These are phyloP conservation scores for Neodiprion virginianus DNA, from an alignment of 1,140 invertebrate genomes.

Conservation along the genomic window DNA sequence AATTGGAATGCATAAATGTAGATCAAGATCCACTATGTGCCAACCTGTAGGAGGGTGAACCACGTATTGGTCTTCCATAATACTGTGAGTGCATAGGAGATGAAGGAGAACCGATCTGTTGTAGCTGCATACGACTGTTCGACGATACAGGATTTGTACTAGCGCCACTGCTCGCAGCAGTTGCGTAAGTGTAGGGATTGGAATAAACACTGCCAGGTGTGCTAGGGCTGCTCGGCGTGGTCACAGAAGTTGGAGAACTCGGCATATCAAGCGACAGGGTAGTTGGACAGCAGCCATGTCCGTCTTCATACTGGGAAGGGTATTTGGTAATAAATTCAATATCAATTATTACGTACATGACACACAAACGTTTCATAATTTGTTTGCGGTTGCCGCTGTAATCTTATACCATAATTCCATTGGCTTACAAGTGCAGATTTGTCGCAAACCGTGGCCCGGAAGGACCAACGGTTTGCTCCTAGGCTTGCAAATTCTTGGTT, in stretches of 20 bases:
- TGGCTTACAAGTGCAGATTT: no score
- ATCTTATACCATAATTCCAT: no score
- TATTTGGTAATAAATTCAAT: conserved; percentile 18
- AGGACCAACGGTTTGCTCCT: conserved; percentile 41
- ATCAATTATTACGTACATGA: no score
- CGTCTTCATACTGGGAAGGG: conserved; percentile 40
- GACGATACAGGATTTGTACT: conserved; percentile 36
- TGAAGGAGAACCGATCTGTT: conserved; percentile 35
- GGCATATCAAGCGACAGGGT: conserved; percentile 44
- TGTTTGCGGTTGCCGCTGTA: no score
- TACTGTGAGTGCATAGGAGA: conserved; percentile 39
- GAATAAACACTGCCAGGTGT: conserved; percentile 63
- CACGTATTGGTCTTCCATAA: conserved; percentile 55
- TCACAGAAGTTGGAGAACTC: conserved; percentile 49
- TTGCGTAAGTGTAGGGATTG: conserved; percentile 47
- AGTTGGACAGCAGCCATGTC: conserved; percentile 35
- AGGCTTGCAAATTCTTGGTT: conserved; percentile 47
- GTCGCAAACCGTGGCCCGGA: background rate
- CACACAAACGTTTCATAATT: no score
- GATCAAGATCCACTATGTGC: background rate
- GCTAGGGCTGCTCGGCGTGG: conserved; percentile 63
- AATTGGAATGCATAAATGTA: no score
- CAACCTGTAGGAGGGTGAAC: conserved; percentile 56
- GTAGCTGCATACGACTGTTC: conserved; percentile 36
- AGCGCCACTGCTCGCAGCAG: conserved; percentile 38